Evolutionary conservation across 2,888 invertebrate genomes (phyloP).

Genomic region (Protophormia terraenovae): DNA sequence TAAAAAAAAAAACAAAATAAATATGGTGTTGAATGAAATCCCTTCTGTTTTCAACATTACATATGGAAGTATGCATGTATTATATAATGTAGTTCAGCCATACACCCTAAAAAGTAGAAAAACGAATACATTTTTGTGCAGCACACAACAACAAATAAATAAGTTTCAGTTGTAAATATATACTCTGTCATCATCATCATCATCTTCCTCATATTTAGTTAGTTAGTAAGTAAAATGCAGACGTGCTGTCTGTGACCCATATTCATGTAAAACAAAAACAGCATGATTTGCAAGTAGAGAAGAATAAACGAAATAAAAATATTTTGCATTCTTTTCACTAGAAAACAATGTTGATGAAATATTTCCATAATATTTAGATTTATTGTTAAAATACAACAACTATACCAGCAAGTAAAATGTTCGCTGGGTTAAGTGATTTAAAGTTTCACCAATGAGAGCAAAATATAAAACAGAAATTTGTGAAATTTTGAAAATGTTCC

Average conservation of each 20-base stretch:
- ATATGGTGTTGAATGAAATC: conserved; percentile 44
- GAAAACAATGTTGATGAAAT: not conserved
- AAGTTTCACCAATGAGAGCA: not conserved
- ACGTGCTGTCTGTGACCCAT: conserved; percentile 67
- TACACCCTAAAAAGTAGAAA: conserved; percentile 15
- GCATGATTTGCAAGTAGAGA: conserved; percentile 15
- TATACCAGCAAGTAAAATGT: too few relatives aligned
- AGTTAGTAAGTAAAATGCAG: conserved; percentile 50
- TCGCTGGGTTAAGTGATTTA: too few relatives aligned
- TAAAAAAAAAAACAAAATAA: not conserved
- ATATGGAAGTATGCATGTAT: too few relatives aligned
- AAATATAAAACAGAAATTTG: too few relatives aligned
- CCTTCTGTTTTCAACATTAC: conserved; percentile 31
- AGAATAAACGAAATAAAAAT: not conserved
- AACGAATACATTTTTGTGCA: conserved; percentile 4
- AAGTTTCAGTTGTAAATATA: conserved; percentile 1
- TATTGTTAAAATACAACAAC: not conserved
- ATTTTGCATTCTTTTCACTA: conserved; percentile 19
- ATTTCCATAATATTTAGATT: not conserved
- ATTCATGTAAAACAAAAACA: conserved; percentile 50
- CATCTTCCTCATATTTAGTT: conserved; percentile 10
- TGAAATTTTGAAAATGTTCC: not conserved
- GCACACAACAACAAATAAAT: not conserved
- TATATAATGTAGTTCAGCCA: not conserved
- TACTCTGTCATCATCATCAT: conserved; percentile 26